Evolutionary conservation across 2,113 vertebrate species (phyloP), one percentile per base, ranked within the genome.

Genomic region (Arizona elegans): DNA sequence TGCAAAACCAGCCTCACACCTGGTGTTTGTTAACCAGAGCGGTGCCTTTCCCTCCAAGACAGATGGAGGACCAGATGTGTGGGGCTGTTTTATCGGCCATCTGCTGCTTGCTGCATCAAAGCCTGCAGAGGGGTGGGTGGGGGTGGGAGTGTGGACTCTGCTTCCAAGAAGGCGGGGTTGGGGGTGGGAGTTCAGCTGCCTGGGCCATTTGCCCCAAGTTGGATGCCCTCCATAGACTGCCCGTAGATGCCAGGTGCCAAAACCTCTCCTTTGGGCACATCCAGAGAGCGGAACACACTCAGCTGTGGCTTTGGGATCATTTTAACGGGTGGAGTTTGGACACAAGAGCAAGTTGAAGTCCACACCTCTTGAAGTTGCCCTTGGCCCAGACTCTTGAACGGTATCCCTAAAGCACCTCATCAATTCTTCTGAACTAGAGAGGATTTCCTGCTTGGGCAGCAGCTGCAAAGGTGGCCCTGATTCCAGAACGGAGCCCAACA

Each of bases 31-130:
- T 62, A 97, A 98, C 97, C 97, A 97, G 95, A 96, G 97, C 94
- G 96, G 93, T 96, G 96, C 97, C 97, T 97, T 97, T 97, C 97
- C 33, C 24, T 97, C 97, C 97, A 98, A 98, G 97, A 97, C 97
- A 98, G 97, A 98, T 97, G 97, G 97, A 96, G 96, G 95, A 97
- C 96, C 97, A 98, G 97, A 97, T 98, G 98, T 98, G 98, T 92
- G 94, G 95, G 94, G 96, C 96, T 94, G 96, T 97, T 97, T 96
- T 96, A 96, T 93, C 92, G 96, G 96, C 97, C 97, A 98, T 97
- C 98, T 98, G 98, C 97, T 97, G 92, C 95, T 95, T 95, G 93
- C 97, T 96, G 97, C 91, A 0, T 43, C 21, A 89, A 65, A 93
- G 70, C 88, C 94, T 92, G 93, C 92, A n/a, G 94, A 93, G 90